Base-by-base conservation (phyloP, 2,113 vertebrate species). In the Thomomys bottae region DNA sequence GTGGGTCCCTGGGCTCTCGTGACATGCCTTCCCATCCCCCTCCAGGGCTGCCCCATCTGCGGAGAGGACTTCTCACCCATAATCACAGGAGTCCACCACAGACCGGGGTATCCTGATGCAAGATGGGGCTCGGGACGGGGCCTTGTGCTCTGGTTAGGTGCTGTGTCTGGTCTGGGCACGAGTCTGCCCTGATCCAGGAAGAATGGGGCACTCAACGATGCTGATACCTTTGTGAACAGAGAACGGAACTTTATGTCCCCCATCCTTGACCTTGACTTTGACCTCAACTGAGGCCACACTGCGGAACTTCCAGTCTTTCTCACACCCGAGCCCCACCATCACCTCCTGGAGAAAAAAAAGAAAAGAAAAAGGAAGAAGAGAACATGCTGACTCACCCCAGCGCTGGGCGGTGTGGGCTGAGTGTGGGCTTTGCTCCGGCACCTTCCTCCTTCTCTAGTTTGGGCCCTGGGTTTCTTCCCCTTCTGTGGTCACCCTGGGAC, bases 11-110 rank as follows among this genome's bases (percentile, higher is more conserved):
- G 9, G 42, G 72, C 83, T 75, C 63, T 3, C 6, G 6, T 1
- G 18, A 67, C 26, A 17, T 14, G n/a, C 34, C 81, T 32, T 84
- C 64, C 36, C 70, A 28, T 21, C n/a, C 40, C 12, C 26, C 12
- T 1, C 28, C 2, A 38, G 42, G 63, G 93, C 94, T 93, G 91
- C 83, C 86, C 92, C 94, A 88, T 93, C 88, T 75, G 42, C 88
- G 96, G 93, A 93, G 81, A 95, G 88, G 96, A 94, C 94, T 95
- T 73, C 45, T 96, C 64, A 84, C 92, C 95, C 92, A 88, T 80
- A 89, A 70, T 94, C 95, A 90, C 95, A 93, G 94, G 93, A 96
- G 92, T 84, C 90, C 70, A 88, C 92, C 88, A 89, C 91, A 93
- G 92, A 61, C n/a, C 11, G 36, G 86, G 86, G 94, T 94, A 61